Evolutionary conservation across 2,797 vertebrate species (phyloP), one percentile per base, ranked within the genome.

Genomic region (Orestias chungarensis): DNA sequence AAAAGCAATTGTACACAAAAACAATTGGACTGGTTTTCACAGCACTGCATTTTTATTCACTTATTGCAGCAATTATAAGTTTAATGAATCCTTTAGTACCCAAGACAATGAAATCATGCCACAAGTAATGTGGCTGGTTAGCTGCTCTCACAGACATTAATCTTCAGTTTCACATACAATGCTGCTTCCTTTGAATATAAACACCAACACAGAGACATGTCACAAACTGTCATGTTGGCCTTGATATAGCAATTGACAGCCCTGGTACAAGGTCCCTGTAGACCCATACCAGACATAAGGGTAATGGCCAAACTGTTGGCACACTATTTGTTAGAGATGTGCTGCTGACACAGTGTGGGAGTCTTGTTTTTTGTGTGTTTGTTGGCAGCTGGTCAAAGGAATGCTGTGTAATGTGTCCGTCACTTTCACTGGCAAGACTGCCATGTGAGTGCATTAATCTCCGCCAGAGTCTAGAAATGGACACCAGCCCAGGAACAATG

Each of bases 391-490:
- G 52, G 9, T 61, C 67, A 81, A 82, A 64, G 69, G 67, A 81
- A 73, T 76, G 52, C 78, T 80, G 77, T 12, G 0, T 79, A 84
- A 85, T 83, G 78, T 85, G 82, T 87, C 84, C 78, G 80, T 91
- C 86, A 88, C 87, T 85, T 88, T 65, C 66, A 73, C 80, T 83
- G 78, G 73, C 84, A 82, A 75, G 66, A 66, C 57, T 73, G 69
- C 77, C 83, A 71, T 70, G 84, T 73, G 76, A 55, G 71, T 40
- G n/a, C 72, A 90, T 92, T 87, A 85, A 88, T 93, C 91, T 91
- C 43, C 73, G 70, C 67, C 81, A 66, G 73, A 78, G 72, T 50
- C 50, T 72, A 64, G 74, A 72, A 52, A 44, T 70, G 80, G 75
- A 82, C 71, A 71, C 70, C 23, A 18, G 61, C 80, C 77, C 74